phyloP scores from a whole-genome alignment of 2,113 vertebrate genomes.

The Odocoileus hemionus region DNA sequence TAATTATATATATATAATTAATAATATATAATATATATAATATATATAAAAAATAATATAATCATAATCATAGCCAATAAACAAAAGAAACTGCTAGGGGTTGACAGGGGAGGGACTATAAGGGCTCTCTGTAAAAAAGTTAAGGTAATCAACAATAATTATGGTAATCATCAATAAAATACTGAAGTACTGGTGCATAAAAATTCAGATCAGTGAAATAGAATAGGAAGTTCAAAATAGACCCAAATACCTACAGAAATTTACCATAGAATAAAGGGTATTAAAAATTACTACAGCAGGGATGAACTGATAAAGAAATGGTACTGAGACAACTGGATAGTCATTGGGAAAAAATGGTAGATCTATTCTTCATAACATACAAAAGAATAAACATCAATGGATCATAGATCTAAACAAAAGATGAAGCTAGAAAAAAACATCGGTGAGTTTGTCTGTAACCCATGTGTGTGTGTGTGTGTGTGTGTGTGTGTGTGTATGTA shows the following conservation, averaged over 20 bases:
- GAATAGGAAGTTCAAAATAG: not conserved
- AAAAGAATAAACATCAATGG: not conserved
- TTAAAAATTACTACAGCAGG: not conserved
- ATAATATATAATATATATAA: no score
- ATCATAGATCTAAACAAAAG: not conserved
- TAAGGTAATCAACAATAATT: not conserved
- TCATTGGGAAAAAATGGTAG: not conserved
- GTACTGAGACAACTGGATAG: not conserved
- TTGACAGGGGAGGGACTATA: not conserved
- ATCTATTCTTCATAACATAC: not conserved
- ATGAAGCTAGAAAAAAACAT: not conserved
- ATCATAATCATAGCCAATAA: not conserved
- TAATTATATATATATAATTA: no score
- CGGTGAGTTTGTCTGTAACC: not conserved
- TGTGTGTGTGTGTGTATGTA: not conserved
- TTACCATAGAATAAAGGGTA: not conserved
- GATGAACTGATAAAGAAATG: not conserved
- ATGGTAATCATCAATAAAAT: not conserved
- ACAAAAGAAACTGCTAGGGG: not conserved
- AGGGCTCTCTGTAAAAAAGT: not conserved
- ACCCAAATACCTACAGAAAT: not conserved
- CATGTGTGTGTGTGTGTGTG: not conserved
- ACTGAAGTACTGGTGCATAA: not conserved
- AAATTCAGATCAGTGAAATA: not conserved
- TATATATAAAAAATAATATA: not conserved